Percentiles rank a stretch among this genome's conserved stretches.
These are phyloP conservation scores for Fragum whitleyi DNA, from an alignment of 2,888 invertebrate genomes.

Conservation along the genomic window DNA sequence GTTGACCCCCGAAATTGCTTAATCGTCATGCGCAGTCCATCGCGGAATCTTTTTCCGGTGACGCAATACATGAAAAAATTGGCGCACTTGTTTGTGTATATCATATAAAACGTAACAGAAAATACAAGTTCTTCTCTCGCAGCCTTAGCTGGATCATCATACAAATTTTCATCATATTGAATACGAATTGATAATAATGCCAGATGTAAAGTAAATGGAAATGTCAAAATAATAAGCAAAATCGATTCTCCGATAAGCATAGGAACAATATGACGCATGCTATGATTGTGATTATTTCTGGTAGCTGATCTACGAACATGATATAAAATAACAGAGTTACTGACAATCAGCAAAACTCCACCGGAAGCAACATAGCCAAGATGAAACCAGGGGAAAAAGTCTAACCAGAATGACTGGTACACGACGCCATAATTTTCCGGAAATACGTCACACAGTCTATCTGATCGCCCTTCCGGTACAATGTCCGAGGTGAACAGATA, in stretches of 20 bases:
- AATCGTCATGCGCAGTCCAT: conserved; percentile 55
- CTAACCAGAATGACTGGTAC: conserved; percentile 66
- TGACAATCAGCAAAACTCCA: conserved; percentile 68
- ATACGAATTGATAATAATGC: conserved; percentile 58
- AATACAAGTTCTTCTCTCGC: conserved; percentile 68
- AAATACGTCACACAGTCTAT: conserved; percentile 73
- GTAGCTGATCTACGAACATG: conserved; percentile 66
- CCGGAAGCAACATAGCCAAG: conserved; percentile 65
- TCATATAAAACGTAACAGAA: conserved; percentile 74
- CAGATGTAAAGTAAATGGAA: conserved; percentile 73
- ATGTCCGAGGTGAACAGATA: conserved; percentile 70
- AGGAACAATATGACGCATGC: conserved; percentile 67
- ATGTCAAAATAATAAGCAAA: conserved; percentile 71
- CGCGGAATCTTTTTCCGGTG: conserved; percentile 72
- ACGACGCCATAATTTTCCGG: conserved; percentile 42
- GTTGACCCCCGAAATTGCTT: conserved; percentile 23
- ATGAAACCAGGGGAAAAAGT: conserved; percentile 75
- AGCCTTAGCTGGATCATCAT: conserved; percentile 58
- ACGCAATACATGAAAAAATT: conserved; percentile 75
- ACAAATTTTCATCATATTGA: conserved; percentile 60
- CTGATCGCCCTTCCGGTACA: conserved; percentile 63
- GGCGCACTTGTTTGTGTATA: conserved; percentile 77
- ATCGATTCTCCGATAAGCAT: conserved; percentile 76
- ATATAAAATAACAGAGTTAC: conserved; percentile 71
- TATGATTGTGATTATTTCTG: conserved; percentile 37